Evolutionary conservation across 2,888 invertebrate genomes (phyloP).

Genomic region (Hymenopus coronatus): DNA sequence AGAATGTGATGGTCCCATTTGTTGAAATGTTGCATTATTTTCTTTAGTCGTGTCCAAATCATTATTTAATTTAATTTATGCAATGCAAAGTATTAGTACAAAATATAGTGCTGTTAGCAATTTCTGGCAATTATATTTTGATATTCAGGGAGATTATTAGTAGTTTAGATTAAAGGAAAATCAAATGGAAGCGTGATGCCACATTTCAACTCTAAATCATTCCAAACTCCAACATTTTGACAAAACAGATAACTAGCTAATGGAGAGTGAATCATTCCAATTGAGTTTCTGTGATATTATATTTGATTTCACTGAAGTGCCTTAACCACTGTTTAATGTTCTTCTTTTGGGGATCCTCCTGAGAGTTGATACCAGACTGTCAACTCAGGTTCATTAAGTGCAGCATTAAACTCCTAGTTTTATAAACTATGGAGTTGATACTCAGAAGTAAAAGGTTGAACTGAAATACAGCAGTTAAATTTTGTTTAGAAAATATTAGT

Average conservation of each 20-base stretch:
- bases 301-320: not conserved
- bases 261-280: conserved; percentile 17
- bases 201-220: conserved; percentile 7
- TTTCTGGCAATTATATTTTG: not conserved
- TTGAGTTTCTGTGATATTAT: conserved; percentile 29
- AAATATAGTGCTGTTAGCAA: not conserved
- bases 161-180: not conserved
- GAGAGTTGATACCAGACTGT: not conserved
- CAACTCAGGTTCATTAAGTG: too few species aligned
- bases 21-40: not conserved
- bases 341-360: not conserved
- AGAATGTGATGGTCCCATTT: not conserved
- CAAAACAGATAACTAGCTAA: not conserved
- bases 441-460: not conserved
- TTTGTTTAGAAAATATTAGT: not conserved
- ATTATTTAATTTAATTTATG: not conserved
- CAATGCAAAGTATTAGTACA: not conserved
- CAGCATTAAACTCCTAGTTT: too few species aligned
- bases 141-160: not conserved
- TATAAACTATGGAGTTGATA: not conserved
- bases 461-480: not conserved
- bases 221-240: not conserved
- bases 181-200: not conserved
- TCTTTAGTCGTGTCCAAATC: not conserved
- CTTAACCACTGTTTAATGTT: not conserved